A percentile compares a stretch with the other conserved stretches of the same genome.
Evolutionary conservation across 2,888 invertebrate genomes (phyloP).

Genomic region (Xanthia togata): DNA sequence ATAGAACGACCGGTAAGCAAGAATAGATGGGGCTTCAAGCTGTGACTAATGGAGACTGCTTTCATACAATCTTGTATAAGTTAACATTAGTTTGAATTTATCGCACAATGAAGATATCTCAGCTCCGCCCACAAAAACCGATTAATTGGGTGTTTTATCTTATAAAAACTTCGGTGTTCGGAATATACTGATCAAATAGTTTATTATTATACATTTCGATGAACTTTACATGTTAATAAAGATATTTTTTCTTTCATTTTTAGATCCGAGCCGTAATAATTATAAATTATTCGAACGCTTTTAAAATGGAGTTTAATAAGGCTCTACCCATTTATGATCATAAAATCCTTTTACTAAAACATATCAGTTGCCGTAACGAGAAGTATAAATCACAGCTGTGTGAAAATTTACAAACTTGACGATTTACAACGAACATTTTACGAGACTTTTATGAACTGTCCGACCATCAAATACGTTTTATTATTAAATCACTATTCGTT

Average conservation of each 20-base stretch:
- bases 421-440: conserved; percentile 80
- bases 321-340: conserved; percentile 34
- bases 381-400: conserved; percentile 70
- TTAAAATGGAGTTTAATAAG: conserved; percentile 46
- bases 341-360: conserved; percentile 59
- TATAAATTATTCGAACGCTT: conserved; percentile 56
- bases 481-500: conserved; percentile 88
- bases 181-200: conserved; percentile 78
- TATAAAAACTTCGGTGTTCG: conserved; percentile 71
- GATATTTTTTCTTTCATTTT: conserved; percentile 40
- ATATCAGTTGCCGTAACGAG: conserved; percentile 51
- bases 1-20: conserved; percentile 80
- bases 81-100: conserved; percentile 86
- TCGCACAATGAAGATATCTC: conserved; percentile 85
- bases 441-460: conserved; percentile 85
- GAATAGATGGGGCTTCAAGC: conserved; percentile 84
- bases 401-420: conserved; percentile 71
- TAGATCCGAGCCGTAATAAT: conserved; percentile 37
- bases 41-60: conserved; percentile 85
- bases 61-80: conserved; percentile 79
- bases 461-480: conserved; percentile 84
- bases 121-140: conserved; percentile 79
- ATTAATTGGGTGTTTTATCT: conserved; percentile 81
- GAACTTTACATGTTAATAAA: conserved; percentile 71
- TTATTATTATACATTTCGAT: conserved; percentile 73